Evolutionary conservation across 1,140 invertebrate genomes (phyloP), one percentile per base, ranked within the genome.

Genomic region (Phortica variegata): DNA sequence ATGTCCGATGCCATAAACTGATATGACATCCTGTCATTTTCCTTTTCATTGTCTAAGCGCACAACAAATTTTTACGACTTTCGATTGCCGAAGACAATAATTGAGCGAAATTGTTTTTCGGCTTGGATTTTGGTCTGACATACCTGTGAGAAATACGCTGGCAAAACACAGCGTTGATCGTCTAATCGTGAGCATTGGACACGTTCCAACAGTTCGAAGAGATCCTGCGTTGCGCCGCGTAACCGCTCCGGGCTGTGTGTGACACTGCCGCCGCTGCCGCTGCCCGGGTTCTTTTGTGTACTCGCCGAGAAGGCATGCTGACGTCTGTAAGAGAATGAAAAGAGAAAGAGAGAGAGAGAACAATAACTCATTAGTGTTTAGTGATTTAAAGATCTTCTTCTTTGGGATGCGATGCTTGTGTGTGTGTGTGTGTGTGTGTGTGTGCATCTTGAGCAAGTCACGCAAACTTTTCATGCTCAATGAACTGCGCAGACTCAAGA

Each of bases 91-190:
- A n/a, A n/a, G n/a, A n/a, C n/a, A n/a, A n/a, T n/a, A n/a, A n/a
- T n/a, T n/a, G n/a, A n/a, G n/a, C n/a, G 17, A 38, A 38, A 18
- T 38, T 17, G 36, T 38, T 38, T 38, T n/a, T n/a, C 23, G 15
- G 15, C 17, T 34, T 17, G 13, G 29, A 2, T 29, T 15, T 5
- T 5, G 8, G 15, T 33, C 3, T 37, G 17, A 12, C 23, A 68
- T 80, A 92, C 90, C 87, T 92, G 89, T 71, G 85, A 85, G 76
- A 91, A 91, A 77, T 91, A 91, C 12, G 89, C 82, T 37, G 92
- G 91, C 57, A 96, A 80, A 48, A 91, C 90, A 76, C 93, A 95
- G 77, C 94, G 84, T 80, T 97, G 94, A 80, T 97, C 93, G 71
- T 97, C 93, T 62, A 97, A 79, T 36, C 94, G 83, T 46, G 90